Evolutionary conservation across 2,113 vertebrate species (phyloP).

Genomic region (Pangasianodon gigas): DNA sequence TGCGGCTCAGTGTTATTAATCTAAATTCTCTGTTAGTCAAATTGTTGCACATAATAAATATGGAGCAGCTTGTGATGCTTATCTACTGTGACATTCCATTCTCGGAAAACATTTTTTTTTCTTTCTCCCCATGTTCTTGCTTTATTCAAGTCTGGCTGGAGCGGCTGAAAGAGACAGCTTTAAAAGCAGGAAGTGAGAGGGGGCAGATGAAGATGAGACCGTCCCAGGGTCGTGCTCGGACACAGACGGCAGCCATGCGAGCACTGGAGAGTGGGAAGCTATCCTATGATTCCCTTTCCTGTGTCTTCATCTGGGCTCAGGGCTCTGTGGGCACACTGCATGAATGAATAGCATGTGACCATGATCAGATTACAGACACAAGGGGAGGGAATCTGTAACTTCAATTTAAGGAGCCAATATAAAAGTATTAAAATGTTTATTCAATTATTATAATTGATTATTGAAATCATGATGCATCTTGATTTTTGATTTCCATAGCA

Average conservation of each 20-base stretch:
- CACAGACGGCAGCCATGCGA: not conserved
- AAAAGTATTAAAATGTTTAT: not conserved
- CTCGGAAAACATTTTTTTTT: constrained; percentile 63
- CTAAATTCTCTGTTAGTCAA: constrained; percentile 96
- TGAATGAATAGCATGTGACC: not conserved
- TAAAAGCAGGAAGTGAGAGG: constrained; percentile 58
- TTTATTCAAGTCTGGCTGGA: constrained; percentile 68
- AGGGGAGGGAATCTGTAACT: not conserved
- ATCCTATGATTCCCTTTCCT: constrained; percentile 53
- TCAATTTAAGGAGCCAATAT: not conserved
- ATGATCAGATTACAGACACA: not conserved
- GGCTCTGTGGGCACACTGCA: constrained; percentile 53
- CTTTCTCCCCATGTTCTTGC: constrained; percentile 58
- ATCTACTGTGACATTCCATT: constrained; percentile 78
- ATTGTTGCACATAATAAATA: constrained; percentile 95
- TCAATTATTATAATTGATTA: not conserved
- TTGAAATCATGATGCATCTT: not conserved
- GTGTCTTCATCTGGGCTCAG: constrained; percentile 72
- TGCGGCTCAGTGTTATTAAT: constrained; percentile 92
- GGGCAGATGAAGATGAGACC: constrained; percentile 46
- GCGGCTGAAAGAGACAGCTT: constrained; percentile 76
- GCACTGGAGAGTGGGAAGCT: not conserved
- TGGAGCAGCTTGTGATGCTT: constrained; percentile 84
- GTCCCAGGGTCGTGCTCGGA: constrained; percentile 24
- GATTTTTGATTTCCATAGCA: not conserved